Conservation (phyloP, 2,113 vertebrate genomes). For the Anarrhichthys ocellatus region DNA sequence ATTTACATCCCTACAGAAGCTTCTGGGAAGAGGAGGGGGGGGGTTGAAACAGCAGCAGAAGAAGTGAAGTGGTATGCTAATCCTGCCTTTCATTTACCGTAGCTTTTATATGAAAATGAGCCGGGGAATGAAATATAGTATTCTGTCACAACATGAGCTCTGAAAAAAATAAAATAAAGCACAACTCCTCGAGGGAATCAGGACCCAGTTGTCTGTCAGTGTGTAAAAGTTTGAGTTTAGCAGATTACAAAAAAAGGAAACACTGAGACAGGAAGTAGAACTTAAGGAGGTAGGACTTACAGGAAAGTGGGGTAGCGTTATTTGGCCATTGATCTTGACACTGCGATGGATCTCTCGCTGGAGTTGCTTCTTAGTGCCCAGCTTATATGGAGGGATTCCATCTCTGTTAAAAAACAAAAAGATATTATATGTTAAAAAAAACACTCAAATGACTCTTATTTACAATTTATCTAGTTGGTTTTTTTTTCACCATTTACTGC, state of each 20-base stretch:
- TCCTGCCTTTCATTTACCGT: conserved; percentile 76
- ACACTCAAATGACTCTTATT: neutral
- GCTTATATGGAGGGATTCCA: conserved; percentile 93
- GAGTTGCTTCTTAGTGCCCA: conserved; percentile 94
- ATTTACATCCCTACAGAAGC: conserved; percentile 62
- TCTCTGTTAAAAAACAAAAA: conserved; percentile 83
- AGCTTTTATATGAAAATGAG: conserved; percentile 79
- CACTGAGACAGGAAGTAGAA: conserved; percentile 68
- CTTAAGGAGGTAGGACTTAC: conserved; percentile 87
- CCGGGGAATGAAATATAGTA: conserved; percentile 71
- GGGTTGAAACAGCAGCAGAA: conserved; percentile 24
- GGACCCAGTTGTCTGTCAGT: conserved; percentile 70
- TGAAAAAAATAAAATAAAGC: conserved; percentile 63
- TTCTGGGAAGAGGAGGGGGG: conserved; percentile 11
- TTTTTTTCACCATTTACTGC: neutral
- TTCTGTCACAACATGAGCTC: conserved; percentile 78
- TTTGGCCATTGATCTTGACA: conserved; percentile 95
- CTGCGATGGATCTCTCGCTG: conserved; percentile 96
- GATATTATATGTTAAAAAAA: neutral
- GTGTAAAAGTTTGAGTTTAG: conserved; percentile 62
- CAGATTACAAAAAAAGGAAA: conserved; percentile 52
- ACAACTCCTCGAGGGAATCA: conserved; percentile 64
- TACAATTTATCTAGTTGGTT: neutral
- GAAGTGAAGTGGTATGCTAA: conserved; percentile 70
- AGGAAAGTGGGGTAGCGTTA: conserved; percentile 96